Conservation (phyloP, 2,888 invertebrate genomes). For the Acanthosepion lycidas region DNA sequence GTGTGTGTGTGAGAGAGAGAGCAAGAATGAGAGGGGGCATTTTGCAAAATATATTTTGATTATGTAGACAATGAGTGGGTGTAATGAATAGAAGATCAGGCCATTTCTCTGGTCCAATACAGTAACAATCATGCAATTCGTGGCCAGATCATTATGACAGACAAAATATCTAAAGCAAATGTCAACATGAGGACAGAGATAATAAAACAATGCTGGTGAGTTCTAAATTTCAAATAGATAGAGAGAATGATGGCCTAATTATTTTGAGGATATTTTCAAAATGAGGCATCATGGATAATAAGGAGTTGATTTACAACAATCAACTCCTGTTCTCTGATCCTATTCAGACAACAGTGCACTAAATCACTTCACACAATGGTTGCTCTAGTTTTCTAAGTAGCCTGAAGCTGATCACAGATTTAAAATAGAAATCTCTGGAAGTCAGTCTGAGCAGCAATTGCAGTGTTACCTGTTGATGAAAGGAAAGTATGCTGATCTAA, state of each 20-base stretch:
- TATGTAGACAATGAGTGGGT: not conserved
- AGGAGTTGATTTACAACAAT: slow-evolving; percentile 7
- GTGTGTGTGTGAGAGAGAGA: too few species aligned
- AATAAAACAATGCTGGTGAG: not conserved
- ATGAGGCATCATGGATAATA: slow-evolving; percentile 33
- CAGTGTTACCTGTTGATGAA: too few species aligned
- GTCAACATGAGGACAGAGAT: not conserved
- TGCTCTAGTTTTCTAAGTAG: not conserved
- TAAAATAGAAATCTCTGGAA: too few species aligned
- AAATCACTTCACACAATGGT: not conserved
- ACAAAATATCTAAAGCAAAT: not conserved
- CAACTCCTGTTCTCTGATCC: not conserved
- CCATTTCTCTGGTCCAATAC: not conserved
- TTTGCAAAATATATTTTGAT: not conserved
- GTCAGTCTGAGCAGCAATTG: too few species aligned
- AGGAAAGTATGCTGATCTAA: too few species aligned
- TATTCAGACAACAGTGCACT: not conserved
- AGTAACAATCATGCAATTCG: not conserved
- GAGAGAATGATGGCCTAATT: slow-evolving; percentile 2
- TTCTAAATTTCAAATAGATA: not conserved
- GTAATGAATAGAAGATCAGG: not conserved
- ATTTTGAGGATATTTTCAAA: not conserved
- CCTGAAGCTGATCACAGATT: too few species aligned
- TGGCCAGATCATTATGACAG: not conserved
- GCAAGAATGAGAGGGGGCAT: too few species aligned